A percentile compares a stretch with the other conserved stretches of the same genome.
These are phyloP conservation scores for Fulmarus glacialis DNA, from an alignment of 2,113 vertebrate species.

Conservation along the genomic window DNA sequence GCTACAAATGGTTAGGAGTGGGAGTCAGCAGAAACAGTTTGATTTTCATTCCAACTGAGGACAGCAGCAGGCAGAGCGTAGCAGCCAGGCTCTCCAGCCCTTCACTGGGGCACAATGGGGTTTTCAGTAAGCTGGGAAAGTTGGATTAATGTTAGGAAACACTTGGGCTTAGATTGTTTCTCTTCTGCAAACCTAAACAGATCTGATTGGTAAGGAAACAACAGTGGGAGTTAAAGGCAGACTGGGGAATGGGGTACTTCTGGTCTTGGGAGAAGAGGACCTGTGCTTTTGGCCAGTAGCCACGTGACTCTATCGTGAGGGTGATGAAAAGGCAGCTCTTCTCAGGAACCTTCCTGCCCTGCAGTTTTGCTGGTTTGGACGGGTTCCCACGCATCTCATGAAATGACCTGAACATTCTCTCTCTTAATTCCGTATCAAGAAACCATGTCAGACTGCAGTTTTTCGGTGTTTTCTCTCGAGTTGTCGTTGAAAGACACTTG, in stretches of 20 bases:
- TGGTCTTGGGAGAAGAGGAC: not conserved
- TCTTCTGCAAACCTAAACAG: not conserved
- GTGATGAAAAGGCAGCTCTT: not conserved
- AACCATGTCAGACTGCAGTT: not conserved
- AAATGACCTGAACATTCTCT: not conserved
- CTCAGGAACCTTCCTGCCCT: not conserved
- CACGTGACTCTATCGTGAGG: rapidly evolving
- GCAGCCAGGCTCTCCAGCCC: not conserved
- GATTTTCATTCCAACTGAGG: not conserved
- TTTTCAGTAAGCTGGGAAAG: not conserved
- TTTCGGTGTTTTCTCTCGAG: not conserved
- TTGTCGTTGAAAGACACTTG: not conserved
- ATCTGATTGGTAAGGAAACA: not conserved
- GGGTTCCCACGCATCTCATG: not conserved
- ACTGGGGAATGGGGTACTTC: not conserved
- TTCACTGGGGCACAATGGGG: not conserved
- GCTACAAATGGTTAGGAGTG: slow-evolving; percentile 6
- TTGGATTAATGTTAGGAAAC: not conserved
- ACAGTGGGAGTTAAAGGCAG: not conserved
- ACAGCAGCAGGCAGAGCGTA: not conserved
- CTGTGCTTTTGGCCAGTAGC: not conserved
- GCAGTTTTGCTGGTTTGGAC: not conserved
- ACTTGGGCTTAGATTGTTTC: not conserved
- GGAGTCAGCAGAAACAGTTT: slow-evolving; percentile 13
- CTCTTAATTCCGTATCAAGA: not conserved